Evolutionary conservation across 92 coral and sea anemone genomes (phyloP).

Genomic region (Actinostola sp.): DNA sequence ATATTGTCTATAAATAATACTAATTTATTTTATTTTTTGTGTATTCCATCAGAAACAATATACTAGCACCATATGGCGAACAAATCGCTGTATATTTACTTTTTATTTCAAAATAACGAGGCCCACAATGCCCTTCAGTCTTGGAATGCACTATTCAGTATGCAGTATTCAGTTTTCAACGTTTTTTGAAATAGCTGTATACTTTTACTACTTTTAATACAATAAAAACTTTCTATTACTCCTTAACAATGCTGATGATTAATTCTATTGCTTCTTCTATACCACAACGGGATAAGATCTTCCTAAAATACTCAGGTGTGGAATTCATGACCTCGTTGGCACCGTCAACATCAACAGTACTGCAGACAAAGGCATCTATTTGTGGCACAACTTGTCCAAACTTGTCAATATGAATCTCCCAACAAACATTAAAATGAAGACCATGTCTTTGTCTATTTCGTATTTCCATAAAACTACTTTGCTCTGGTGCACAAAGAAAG

Average conservation of each 20-base stretch:
- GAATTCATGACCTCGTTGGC: constrained; percentile 39
- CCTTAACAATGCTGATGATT: constrained; percentile 37
- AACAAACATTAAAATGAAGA: constrained; percentile 56
- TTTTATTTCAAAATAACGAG: too few relatives aligned
- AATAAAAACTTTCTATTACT: too few relatives aligned
- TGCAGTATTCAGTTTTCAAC: too few relatives aligned
- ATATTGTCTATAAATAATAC: too few relatives aligned
- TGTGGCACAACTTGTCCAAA: constrained; percentile 63
- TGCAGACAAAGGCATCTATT: constrained; percentile 52
- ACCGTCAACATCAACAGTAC: constrained; percentile 15
- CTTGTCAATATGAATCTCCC: constrained; percentile 63
- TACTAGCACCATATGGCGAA: too few relatives aligned
- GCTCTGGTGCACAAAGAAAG: constrained; percentile 35
- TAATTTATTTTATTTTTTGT: too few relatives aligned
- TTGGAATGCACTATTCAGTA: too few relatives aligned
- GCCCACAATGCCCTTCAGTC: too few relatives aligned
- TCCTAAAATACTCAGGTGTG: constrained; percentile 75
- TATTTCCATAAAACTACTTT: constrained; percentile 62
- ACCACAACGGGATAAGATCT: constrained; percentile 73
- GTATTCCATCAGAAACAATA: too few relatives aligned
- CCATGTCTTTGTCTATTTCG: constrained; percentile 54
- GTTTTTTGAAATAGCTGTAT: too few relatives aligned
- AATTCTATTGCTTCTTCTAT: constrained; percentile 89
- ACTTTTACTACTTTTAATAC: too few relatives aligned
- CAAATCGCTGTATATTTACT: too few relatives aligned